Conservation (phyloP, 2,113 vertebrate species). For the Solenodon paradoxus region DNA sequence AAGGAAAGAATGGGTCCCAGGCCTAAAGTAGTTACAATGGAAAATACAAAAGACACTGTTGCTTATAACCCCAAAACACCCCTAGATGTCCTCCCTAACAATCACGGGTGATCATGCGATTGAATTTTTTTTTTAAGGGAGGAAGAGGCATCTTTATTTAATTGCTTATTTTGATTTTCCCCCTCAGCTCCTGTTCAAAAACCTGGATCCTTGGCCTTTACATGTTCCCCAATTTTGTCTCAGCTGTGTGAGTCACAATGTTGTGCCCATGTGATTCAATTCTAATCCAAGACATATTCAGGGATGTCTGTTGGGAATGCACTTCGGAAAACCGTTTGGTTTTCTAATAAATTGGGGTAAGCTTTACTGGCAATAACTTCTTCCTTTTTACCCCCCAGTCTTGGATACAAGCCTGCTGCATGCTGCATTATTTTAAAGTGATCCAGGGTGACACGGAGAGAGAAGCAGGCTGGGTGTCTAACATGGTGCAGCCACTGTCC, state of each 20-base stretch:
- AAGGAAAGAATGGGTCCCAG: neutral
- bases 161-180: too few species aligned
- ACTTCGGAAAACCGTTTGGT: constrained; percentile 7
- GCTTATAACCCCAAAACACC: neutral
- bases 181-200: too few species aligned
- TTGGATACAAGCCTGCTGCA: neutral
- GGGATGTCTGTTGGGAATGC: neutral
- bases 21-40: neutral
- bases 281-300: constrained; percentile 23
- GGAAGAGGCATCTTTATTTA: too few species aligned
- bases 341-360: neutral
- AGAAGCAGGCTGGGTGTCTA: neutral
- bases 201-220: too few species aligned
- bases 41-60: neutral
- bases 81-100: neutral
- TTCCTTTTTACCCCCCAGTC: neutral
- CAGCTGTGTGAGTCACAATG: too few species aligned
- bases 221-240: too few species aligned
- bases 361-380: neutral
- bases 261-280: neutral
- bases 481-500: neutral
- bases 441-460: neutral
- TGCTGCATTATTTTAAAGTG: neutral
- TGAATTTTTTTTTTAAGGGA: too few species aligned
- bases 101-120: too few species aligned